phyloP scores from a whole-genome alignment of 2,888 invertebrate species.

The Alentia gelatinosa region DNA sequence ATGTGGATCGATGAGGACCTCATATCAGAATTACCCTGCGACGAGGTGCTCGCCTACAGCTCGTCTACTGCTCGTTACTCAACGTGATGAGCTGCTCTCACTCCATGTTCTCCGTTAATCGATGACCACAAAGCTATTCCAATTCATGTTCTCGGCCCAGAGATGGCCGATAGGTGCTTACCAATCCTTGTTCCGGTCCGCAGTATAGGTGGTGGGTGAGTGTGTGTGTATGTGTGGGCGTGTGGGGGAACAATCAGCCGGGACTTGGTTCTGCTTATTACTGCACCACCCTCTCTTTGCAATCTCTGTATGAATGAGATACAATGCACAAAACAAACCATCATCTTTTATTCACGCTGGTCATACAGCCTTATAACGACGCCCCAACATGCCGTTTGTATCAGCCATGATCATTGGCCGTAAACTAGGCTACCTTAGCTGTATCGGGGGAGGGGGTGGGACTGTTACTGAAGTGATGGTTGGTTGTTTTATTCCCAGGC shows the following conservation, averaged over 20 bases:
- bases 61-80: neutral
- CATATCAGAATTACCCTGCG: neutral
- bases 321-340: constrained; percentile 34
- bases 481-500: neutral
- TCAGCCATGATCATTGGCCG: neutral
- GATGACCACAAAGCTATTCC: neutral
- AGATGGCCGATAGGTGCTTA: too few relatives aligned
- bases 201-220: too few relatives aligned
- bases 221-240: neutral
- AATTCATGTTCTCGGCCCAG: neutral
- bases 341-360: constrained; percentile 28
- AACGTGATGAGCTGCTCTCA: neutral
- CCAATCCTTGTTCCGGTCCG: too few relatives aligned
- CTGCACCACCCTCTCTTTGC: neutral
- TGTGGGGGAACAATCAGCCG: too few relatives aligned
- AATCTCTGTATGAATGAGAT: neutral
- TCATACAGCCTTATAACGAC: constrained; percentile 31
- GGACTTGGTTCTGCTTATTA: neutral
- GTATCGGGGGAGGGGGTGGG: neutral
- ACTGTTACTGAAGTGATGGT: neutral
- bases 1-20: constrained; percentile 12
- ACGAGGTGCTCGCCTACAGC: neutral
- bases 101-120: neutral
- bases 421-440: too few relatives aligned
- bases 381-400: neutral